Conservation (phyloP, 2,797 vertebrate genomes). For the Macropodus opercularis region DNA sequence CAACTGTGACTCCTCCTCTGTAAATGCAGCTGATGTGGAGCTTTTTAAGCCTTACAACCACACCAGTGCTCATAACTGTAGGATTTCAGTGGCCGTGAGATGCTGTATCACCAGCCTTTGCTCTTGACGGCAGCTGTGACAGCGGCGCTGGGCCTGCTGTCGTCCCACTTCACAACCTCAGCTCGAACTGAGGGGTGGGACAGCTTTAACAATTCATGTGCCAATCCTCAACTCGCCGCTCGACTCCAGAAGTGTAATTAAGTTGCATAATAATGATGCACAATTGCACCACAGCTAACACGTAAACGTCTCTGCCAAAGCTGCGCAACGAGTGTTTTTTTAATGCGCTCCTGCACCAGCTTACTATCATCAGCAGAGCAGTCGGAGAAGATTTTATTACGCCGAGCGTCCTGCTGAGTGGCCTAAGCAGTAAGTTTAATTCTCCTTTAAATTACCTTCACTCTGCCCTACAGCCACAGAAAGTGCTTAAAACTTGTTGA, state of each 20-base stretch:
- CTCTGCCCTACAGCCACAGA: neutral
- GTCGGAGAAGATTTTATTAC: conserved; percentile 10
- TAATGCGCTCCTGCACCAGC: conserved; percentile 22
- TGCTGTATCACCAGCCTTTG: no score
- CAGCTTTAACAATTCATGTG: conserved; percentile 58
- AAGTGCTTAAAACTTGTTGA: neutral
- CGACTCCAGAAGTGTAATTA: conserved; percentile 43
- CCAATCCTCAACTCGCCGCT: conserved; percentile 15
- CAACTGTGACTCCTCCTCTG: no score
- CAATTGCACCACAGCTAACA: conserved; percentile 31
- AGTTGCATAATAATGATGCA: conserved; percentile 27
- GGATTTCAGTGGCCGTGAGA: no score
- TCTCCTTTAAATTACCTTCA: conserved; percentile 26
- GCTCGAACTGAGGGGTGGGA: conserved; percentile 39
- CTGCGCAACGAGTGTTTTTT: conserved; percentile 17
- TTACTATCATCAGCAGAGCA: conserved; percentile 15
- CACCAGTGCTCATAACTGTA: no score
- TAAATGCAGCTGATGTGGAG: no score
- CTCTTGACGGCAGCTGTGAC: conserved; percentile 57
- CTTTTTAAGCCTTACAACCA: no score
- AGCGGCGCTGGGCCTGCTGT: conserved; percentile 33
- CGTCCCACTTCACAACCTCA: conserved; percentile 69
- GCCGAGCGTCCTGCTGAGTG: conserved; percentile 18
- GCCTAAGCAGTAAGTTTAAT: conserved; percentile 34
- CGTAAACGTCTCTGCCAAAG: conserved; percentile 16